Evolutionary conservation across 2,113 vertebrate species (phyloP), one percentile per base, ranked within the genome.

Genomic region (Pterocles burchelli): DNA sequence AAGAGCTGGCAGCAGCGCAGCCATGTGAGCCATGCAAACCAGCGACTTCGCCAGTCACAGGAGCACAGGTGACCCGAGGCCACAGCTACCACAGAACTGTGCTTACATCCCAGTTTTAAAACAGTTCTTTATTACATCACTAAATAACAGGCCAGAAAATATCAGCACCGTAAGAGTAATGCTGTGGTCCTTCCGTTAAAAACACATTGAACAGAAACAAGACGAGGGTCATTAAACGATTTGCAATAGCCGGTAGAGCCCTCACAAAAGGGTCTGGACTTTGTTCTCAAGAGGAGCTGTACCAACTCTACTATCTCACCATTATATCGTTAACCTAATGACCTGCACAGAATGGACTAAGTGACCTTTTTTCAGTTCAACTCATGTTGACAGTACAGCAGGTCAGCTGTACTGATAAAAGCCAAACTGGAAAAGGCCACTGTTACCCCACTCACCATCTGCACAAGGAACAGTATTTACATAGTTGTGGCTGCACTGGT

Each of bases 1-100:
- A 15, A 75, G 75, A 67, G 22, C 17, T 61, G 87, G 75, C 54
- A 57, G 28, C 7, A 57, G 63, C 6, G 2, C 31, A 77, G 68
- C 57, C 25, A 6, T 1, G 8, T 2, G 0, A 57, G 33, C 11
- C 4, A 21, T 15, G 17, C 48, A n/a, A 73, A 46, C 13, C 1
- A 4, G 15, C 4, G 6, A 9, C 57, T 16, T 15, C 1, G 1
- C 67, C 49, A 9, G 11, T 6, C 73, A 61, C 8, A 9, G n/a
- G 8, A 79, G 61, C 11, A 3, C 1, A 1, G 74, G 11, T 10
- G 58, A 79, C 28, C 41, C 1, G 0, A 6, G 55, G 63, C 67
- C 55, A 74, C 4, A 43, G 51, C 70, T 70, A 63, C 73, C 28
- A 28, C 66, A 88, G 28, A 57, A 11, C 21, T 29, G 51, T 46